Evolutionary conservation across 2,113 vertebrate species (phyloP), one percentile per base, ranked within the genome.

Genomic region (Menidia beryllina): DNA sequence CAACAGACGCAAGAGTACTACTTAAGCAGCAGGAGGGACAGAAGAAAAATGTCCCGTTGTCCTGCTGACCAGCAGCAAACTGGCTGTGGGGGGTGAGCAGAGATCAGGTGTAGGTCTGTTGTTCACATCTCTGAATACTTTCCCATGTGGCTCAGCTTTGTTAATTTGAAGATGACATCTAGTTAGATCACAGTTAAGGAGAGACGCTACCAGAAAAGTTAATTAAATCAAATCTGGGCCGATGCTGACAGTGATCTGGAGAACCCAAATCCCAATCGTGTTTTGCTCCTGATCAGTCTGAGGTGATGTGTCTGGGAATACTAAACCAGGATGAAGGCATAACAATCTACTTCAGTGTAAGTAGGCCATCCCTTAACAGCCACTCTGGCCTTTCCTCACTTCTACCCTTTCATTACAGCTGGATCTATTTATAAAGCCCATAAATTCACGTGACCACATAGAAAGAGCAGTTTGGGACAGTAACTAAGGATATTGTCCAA

Each of bases 391-490:
- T 88, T 90, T 89, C 81, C 79, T 88, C 82, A 77, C 81, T 75
- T 75, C 41, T 56, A 89, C 77, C 83, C 92, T 88, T 79, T 91
- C 90, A 94, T 94, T 93, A 93, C 76, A 27, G 84, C 85, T 62
- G 74, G 57, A 20, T 77, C 79, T 92, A 93, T 93, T 93, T 94
- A 91, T 92, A 91, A 91, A 91, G 74, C 69, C 77, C 86, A 88
- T 84, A 84, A 90, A 90, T 83, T 80, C 77, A 75, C 72, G 54
- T 79, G 55, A 65, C 84, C 77, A 60, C 90, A 87, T n/a, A 69
- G 72, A 79, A 77, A 73, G 54, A 79, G 50, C 75, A 45, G 41
- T 50, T 41, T 26, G 45, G 59, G 47, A 2, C 49, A 88, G 86
- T 75, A 85, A 88, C 83, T 79, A 81, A 77, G 77, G 73, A 71